Base-by-base conservation (phyloP, 2,797 vertebrate genomes). In the Chelmon rostratus region DNA sequence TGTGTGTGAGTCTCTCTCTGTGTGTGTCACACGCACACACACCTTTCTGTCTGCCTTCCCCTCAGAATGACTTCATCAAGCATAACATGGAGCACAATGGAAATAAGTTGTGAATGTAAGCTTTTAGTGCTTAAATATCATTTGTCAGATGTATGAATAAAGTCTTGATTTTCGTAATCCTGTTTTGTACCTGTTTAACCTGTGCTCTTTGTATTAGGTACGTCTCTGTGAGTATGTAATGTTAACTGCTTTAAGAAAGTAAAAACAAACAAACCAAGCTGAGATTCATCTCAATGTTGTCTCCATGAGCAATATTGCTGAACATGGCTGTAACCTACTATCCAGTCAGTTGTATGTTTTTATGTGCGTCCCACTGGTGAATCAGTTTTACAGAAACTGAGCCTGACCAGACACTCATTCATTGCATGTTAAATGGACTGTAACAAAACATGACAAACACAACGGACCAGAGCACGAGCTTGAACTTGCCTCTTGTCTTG, bases 401-500 rank as follows among this genome's bases (percentile, higher is more conserved):
- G 28, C 57, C 54, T 64, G 56, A 54, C 23, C 72, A 76, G 62
- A 76, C 56, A n/a, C 13, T 37, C 65, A 63, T 64, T 79, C 67
- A 16, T 1, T 73, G 42, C 69, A 53, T 40, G 75, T 77, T 76
- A 69, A 74, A 81, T 84, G 50, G 70, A 76, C 72, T 79, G 68
- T 53, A 73, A 83, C 59, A 76, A 69, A 84, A 84, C 71, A 82
- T 53, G 57, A 76, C 74, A 82, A 75, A 79, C 68, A 81, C 67
- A 69, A 56, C 54, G 19, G 62, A 75, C 72, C 75, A 47, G 47
- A 82, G 72, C 57, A 62, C 91, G 92, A 76, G 91, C 79, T 87
- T 21, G 9, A 88, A 91, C 91, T 85, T 90, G 91, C 65, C 68
- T 66, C 50, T 44, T 5, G 46, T 83, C 73, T 80, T 66, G 53